A percentile compares a stretch with the other conserved stretches of the same genome.
Conservation (phyloP, 2,113 vertebrate genomes). For the Calcarius ornatus region DNA sequence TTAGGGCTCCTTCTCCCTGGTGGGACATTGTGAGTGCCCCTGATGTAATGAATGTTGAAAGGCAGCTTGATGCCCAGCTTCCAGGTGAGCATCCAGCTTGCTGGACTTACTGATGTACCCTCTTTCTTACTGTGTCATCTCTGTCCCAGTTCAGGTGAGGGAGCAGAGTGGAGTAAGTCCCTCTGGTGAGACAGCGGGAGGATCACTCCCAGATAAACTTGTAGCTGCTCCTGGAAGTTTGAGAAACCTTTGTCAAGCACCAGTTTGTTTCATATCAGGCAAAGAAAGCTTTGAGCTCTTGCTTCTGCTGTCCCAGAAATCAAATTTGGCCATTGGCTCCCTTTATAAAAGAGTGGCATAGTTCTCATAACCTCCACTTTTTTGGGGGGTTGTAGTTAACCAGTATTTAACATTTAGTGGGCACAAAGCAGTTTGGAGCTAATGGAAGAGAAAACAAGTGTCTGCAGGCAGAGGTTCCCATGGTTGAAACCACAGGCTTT, state of each 20-base stretch:
- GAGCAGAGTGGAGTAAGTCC: neutral
- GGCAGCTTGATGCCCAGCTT: neutral
- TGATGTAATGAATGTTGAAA: neutral
- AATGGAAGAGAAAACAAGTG: neutral
- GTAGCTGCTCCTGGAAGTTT: neutral
- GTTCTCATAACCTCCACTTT: neutral
- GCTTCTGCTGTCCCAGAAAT: neutral
- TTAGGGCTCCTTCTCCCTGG: neutral
- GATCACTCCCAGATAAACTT: neutral
- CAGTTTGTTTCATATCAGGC: neutral
- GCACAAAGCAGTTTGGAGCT: neutral
- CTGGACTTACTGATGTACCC: neutral
- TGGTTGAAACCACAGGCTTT: neutral
- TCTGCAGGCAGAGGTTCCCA: neutral
- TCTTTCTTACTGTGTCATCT: neutral
- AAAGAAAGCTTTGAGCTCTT: neutral
- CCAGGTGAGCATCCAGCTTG: neutral
- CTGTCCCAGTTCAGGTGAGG: neutral
- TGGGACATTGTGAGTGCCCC: neutral
- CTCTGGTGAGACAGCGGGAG: neutral
- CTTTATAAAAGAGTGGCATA: neutral
- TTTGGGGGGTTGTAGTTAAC: neutral
- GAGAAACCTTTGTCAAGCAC: neutral
- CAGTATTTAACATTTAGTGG: neutral
- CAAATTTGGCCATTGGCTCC: neutral